These are phyloP conservation scores for Pseudonaja textilis DNA, from an alignment of 2,113 vertebrate species.

Conservation along the genomic window DNA sequence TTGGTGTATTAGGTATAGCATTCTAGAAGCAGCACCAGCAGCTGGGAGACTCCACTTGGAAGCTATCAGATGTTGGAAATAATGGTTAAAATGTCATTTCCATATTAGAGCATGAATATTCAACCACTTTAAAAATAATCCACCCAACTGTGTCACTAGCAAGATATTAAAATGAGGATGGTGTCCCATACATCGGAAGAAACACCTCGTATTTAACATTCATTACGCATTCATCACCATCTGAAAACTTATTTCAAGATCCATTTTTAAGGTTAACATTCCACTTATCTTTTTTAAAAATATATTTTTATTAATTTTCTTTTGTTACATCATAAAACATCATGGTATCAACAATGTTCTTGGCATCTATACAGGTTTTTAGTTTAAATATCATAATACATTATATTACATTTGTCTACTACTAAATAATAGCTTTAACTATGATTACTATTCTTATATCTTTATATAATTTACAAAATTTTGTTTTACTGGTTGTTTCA, in stretches of 20 bases:
- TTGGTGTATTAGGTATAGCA: neutral
- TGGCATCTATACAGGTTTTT: no score
- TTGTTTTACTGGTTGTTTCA: no score
- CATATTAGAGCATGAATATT: constrained; percentile 18
- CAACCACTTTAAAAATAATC: neutral
- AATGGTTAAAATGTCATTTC: constrained; percentile 9
- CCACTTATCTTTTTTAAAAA: neutral
- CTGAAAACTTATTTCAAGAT: constrained; percentile 28
- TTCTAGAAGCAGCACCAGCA: neutral
- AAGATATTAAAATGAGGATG: constrained; percentile 26
- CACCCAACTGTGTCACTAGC: neutral
- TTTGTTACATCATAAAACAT: no score
- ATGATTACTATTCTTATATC: no score
- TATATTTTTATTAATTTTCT: no score
- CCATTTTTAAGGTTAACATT: constrained; percentile 32
- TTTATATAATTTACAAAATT: no score
- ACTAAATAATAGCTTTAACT: no score
- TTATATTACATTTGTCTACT: no score
- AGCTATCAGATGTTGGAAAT: neutral
- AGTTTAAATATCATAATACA: no score
- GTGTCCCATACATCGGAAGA: constrained; percentile 5
- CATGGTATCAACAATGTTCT: no score
- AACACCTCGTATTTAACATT: constrained; percentile 25
- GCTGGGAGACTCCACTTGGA: neutral
- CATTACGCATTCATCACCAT: constrained; percentile 36